Evolutionary conservation across 53 echinoderm and acorn worm genomes (phyloP).

Genomic region (Mesocentrotus franciscanus): DNA sequence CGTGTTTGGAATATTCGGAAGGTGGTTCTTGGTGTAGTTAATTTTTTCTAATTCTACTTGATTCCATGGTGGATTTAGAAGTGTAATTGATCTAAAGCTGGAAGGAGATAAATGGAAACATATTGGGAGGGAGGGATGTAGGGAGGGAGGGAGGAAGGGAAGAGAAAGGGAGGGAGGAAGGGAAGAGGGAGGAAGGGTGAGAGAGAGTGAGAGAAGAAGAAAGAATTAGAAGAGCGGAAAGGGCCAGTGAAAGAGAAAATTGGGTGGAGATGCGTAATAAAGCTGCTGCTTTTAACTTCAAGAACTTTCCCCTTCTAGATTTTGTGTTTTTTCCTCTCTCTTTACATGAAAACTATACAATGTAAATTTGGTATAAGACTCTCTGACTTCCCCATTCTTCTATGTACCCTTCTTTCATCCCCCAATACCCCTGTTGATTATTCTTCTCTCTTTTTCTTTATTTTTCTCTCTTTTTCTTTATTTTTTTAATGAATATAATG

Average conservation of each 20-base stretch:
- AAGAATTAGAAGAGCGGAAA: no score
- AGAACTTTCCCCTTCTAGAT: background rate
- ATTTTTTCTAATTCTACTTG: background rate
- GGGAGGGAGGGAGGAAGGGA: background rate
- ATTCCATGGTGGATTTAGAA: background rate
- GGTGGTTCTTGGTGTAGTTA: background rate
- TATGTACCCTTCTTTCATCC: background rate
- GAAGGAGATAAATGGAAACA: background rate
- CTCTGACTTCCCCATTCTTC: background rate
- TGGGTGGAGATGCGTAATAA: no score
- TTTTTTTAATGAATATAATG: no score
- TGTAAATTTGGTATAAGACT: background rate
- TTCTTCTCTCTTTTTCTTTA: background rate
- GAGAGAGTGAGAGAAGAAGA: background rate
- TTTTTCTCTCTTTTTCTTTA: background rate
- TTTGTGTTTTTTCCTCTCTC: background rate
- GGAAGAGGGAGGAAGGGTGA: background rate
- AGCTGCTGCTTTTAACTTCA: background rate
- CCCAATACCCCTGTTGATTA: background rate
- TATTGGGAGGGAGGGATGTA: background rate
- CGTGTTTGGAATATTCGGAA: background rate
- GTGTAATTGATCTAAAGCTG: constrained; percentile 7
- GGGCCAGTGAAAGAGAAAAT: no score
- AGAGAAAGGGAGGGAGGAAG: background rate
- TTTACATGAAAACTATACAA: no score